These are phyloP conservation scores for Nemoura dubitans DNA, from an alignment of 2,888 invertebrate species.

Conservation along the genomic window DNA sequence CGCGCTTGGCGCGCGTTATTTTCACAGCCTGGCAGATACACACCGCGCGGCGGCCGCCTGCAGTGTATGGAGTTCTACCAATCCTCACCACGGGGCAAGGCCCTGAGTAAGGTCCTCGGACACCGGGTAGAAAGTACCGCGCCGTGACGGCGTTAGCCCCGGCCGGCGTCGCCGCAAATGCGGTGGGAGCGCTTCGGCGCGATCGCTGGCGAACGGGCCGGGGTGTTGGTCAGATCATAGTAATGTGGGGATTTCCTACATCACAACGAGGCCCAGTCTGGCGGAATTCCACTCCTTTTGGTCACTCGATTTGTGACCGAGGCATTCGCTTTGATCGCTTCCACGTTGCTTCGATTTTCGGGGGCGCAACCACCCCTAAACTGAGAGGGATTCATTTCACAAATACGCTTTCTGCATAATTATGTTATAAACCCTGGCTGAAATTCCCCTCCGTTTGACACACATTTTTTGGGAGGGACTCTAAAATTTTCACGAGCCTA, in stretches of 20 bases:
- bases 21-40: background rate
- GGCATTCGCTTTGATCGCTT: no score
- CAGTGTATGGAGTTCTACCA: background rate
- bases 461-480: no score
- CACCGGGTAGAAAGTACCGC: background rate
- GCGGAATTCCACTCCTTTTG: slow-evolving; percentile 5
- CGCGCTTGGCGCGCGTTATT: background rate
- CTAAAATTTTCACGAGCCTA: no score
- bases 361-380: no score
- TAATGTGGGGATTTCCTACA: background rate
- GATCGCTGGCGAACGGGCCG: background rate
- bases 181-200: background rate
- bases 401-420: no score
- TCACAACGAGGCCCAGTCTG: background rate
- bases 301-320: no score
- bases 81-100: background rate
- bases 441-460: no score
- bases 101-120: background rate
- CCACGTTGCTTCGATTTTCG: no score
- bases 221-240: background rate
- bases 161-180: background rate
- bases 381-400: no score
- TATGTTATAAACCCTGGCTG: no score
- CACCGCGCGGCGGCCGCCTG: background rate
- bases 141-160: background rate